A percentile compares a stretch with the other conserved stretches of the same genome.
Evolutionary conservation across 2,113 vertebrate species (phyloP).

Genomic region (Psittacula cyanocephala): DNA sequence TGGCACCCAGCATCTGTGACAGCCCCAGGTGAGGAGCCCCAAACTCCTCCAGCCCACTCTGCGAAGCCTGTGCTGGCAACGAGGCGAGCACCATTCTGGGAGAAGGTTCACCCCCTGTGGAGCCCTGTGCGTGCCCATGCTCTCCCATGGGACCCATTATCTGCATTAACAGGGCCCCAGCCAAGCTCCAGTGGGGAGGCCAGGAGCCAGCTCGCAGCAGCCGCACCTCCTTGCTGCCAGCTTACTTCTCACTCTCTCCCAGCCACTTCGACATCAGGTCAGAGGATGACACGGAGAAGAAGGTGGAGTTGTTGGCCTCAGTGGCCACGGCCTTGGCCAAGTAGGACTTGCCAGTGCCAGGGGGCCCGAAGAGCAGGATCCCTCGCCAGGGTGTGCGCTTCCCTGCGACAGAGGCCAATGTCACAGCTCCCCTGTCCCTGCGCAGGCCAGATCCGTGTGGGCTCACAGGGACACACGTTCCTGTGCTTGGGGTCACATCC

Average conservation of each 20-base stretch:
- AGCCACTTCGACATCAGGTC: background rate
- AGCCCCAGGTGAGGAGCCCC: background rate
- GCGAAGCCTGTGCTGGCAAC: accelerated
- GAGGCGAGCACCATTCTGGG: background rate
- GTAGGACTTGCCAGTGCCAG: background rate
- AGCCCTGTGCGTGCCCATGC: no score
- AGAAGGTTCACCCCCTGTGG: background rate
- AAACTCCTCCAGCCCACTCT: accelerated
- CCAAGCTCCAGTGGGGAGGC: background rate
- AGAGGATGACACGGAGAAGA: background rate
- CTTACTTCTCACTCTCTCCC: constrained; percentile 24
- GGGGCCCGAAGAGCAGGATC: background rate
- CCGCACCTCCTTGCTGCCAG: background rate
- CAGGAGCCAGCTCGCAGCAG: background rate
- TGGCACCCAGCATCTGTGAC: accelerated
- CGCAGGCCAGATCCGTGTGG: background rate
- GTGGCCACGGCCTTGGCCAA: constrained; percentile 8
- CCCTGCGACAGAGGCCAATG: background rate
- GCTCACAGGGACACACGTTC: background rate
- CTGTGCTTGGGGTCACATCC: background rate
- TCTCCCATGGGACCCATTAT: background rate
- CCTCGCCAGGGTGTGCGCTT: background rate
- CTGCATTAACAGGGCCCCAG: background rate
- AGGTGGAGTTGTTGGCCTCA: constrained; percentile 19
- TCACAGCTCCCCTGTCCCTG: background rate